These are phyloP conservation scores for Solenopsis fugax DNA, from an alignment of 1,140 invertebrate genomes.

Conservation along the genomic window DNA sequence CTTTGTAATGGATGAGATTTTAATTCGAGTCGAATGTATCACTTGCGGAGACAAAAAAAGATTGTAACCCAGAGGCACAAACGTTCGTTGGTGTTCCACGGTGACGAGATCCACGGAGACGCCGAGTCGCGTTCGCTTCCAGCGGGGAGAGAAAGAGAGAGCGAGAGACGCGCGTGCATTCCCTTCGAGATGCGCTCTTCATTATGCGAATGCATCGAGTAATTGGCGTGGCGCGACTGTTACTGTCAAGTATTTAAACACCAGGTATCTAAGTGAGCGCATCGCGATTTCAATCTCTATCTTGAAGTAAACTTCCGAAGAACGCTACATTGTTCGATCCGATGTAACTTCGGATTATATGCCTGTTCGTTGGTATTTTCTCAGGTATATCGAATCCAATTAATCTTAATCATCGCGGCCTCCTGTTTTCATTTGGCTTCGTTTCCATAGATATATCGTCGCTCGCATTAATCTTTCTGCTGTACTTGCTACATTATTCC, in stretches of 20 bases:
- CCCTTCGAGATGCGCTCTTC: not conserved
- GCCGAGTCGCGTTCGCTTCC: not conserved
- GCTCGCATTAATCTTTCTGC: slow-evolving; percentile 15
- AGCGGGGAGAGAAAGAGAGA: not conserved
- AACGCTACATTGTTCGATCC: slow-evolving; percentile 8
- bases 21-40: slow-evolving; percentile 45
- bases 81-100: not conserved
- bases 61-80: not conserved
- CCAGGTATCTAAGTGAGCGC: not conserved
- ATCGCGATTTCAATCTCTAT: not conserved
- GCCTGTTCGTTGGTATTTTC: slow-evolving; percentile 4
- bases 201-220: slow-evolving; percentile 29
- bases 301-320: not conserved
- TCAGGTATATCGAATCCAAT: slow-evolving; percentile 28
- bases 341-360: not conserved
- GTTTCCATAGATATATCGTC: slow-evolving; percentile 11
- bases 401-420: slow-evolving; percentile 26
- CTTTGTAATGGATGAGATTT: slow-evolving; percentile 43
- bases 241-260: slow-evolving; percentile 35
- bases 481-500: not conserved
- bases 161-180: not conserved
- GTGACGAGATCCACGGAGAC: not conserved
- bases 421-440: slow-evolving; percentile 5
- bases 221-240: not conserved
- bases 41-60: not conserved